These are phyloP conservation scores for Mylabris phalerata DNA, from an alignment of 1,140 invertebrate genomes.

Conservation along the genomic window DNA sequence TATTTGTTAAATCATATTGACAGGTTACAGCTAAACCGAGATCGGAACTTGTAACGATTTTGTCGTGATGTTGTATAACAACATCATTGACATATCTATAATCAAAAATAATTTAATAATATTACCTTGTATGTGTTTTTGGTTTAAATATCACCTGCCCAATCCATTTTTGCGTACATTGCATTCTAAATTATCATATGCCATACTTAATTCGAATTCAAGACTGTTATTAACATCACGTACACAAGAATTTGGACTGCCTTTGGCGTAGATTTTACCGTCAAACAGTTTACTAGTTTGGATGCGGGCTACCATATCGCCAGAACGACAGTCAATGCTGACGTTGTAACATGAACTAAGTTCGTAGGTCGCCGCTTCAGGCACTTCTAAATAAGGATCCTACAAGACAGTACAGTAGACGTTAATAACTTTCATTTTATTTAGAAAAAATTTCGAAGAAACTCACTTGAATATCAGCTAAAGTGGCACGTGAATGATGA, in stretches of 20 bases:
- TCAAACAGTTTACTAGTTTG: conserved; percentile 88
- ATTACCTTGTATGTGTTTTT: neutral
- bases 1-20: conserved; percentile 89
- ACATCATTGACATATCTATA: conserved; percentile 72
- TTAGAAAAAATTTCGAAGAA: neutral
- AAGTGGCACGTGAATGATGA: conserved; percentile 81
- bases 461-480: conserved; percentile 76
- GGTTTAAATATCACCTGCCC: conserved; percentile 46
- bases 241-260: conserved; percentile 85
- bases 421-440: neutral
- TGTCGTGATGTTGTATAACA: conserved; percentile 90
- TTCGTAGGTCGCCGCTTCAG: conserved; percentile 85
- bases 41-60: conserved; percentile 90
- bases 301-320: conserved; percentile 88
- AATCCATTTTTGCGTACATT: conserved; percentile 80
- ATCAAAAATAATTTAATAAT: neutral
- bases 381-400: conserved; percentile 84
- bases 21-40: conserved; percentile 86
- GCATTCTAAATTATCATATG: conserved; percentile 86
- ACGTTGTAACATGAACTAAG: conserved; percentile 92
- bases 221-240: conserved; percentile 76
- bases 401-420: conserved; percentile 38
- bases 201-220: conserved; percentile 83
- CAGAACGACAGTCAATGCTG: conserved; percentile 82
- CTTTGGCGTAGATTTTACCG: conserved; percentile 91